phyloP scores from a whole-genome alignment of 2,888 invertebrate species.

The Perizoma flavofasciatum region DNA sequence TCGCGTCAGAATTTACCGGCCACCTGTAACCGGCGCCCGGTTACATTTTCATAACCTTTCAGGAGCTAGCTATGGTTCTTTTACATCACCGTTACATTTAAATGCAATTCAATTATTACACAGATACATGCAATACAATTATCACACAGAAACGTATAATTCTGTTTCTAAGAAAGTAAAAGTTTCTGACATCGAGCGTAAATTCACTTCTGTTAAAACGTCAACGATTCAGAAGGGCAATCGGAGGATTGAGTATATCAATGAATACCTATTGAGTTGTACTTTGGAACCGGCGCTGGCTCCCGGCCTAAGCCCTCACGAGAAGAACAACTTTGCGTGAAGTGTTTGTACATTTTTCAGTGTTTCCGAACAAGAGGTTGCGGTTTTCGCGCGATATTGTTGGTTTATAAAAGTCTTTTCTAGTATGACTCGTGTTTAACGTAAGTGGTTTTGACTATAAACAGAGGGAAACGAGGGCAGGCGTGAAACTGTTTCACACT shows the following conservation, averaged over 20 bases:
- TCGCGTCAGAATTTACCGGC: constrained; percentile 63
- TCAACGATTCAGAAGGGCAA: too few species aligned
- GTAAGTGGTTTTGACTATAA: constrained; percentile 37
- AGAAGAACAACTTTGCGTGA: constrained; percentile 47
- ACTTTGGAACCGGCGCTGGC: not conserved
- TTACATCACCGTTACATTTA: not conserved
- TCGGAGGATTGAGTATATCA: too few species aligned
- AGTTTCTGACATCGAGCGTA: too few species aligned
- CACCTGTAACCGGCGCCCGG: constrained; percentile 65
- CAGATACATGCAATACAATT: too few species aligned
- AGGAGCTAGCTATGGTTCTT: constrained; percentile 8
- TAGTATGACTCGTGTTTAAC: constrained; percentile 25
- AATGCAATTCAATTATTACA: not conserved
- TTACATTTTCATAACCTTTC: constrained; percentile 65
- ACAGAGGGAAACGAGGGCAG: constrained; percentile 22
- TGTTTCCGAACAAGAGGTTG: constrained; percentile 25
- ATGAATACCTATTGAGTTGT: too few species aligned
- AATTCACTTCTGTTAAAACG: too few species aligned
- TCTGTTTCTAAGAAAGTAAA: too few species aligned
- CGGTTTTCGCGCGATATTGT: constrained; percentile 28
- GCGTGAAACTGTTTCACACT: constrained; percentile 18
- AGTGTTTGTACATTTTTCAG: constrained; percentile 66
- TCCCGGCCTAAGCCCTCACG: constrained; percentile 40
- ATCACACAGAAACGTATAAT: too few species aligned
- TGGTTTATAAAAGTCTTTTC: constrained; percentile 28